A percentile compares a stretch with the other conserved stretches of the same genome.
Evolutionary conservation across 2,113 vertebrate genomes (phyloP).

Genomic region (Setophaga kirtlandii): DNA sequence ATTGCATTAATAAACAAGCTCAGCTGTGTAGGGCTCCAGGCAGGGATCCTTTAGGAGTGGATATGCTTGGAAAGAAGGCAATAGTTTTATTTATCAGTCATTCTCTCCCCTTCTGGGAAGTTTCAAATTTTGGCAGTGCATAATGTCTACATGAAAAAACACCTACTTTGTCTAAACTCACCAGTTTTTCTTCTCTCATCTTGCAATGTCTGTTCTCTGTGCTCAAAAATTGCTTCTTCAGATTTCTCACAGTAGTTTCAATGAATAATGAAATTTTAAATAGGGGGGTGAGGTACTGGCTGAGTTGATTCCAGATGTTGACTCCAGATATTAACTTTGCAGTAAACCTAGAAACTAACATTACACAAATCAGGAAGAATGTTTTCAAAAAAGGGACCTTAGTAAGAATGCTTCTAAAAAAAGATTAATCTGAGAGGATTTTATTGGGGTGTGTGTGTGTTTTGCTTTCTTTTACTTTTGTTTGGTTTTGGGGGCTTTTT

Average conservation of each 20-base stretch:
- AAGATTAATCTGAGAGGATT: not conserved
- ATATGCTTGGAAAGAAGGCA: not conserved
- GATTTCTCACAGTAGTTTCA: not conserved
- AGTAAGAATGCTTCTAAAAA: not conserved
- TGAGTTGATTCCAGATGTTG: accelerated
- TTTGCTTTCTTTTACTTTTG: not conserved
- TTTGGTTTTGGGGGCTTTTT: not conserved
- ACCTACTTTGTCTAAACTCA: not conserved
- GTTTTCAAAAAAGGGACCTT: not conserved
- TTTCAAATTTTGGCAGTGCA: not conserved
- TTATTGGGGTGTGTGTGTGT: not conserved
- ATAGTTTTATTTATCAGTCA: not conserved
- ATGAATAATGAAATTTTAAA: not conserved
- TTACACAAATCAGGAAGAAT: not conserved
- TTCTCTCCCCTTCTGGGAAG: not conserved
- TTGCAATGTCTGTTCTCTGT: not conserved
- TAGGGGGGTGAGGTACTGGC: not conserved
- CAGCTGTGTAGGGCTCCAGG: not conserved
- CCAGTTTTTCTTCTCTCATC: not conserved
- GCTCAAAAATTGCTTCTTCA: not conserved
- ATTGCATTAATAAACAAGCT: not conserved
- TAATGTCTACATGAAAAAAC: not conserved
- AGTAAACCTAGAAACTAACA: not conserved
- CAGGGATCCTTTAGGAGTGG: not conserved
- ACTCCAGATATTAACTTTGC: not conserved